These are phyloP conservation scores for Listronotus bonariensis DNA, from an alignment of 1,140 invertebrate species.

Conservation along the genomic window DNA sequence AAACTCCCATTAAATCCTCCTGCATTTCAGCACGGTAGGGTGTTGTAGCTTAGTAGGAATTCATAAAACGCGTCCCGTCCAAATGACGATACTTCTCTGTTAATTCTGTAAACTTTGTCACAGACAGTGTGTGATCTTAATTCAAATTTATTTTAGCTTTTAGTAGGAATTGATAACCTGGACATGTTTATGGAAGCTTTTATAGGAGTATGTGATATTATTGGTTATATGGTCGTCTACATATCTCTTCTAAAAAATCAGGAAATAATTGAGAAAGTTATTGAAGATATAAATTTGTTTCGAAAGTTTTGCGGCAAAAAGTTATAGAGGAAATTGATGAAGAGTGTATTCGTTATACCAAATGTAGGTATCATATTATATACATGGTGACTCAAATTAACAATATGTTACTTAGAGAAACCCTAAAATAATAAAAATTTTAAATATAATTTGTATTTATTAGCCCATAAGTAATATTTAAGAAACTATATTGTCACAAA, in stretches of 20 bases:
- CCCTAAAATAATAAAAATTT: too few relatives aligned
- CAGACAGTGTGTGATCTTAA: too few relatives aligned
- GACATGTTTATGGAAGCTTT: slow-evolving; percentile 17
- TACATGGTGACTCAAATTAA: too few relatives aligned
- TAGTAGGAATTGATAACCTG: slow-evolving; percentile 15
- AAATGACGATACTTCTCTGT: too few relatives aligned
- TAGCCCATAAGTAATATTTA: background rate
- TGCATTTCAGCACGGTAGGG: too few relatives aligned
- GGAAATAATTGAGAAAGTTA: slow-evolving; percentile 12
- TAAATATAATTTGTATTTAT: background rate
- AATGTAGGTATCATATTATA: slow-evolving; percentile 22
- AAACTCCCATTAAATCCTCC: too few relatives aligned
- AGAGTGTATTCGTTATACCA: slow-evolving; percentile 12
- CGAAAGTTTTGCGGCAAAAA: slow-evolving; percentile 8
- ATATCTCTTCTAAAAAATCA: slow-evolving; percentile 16
- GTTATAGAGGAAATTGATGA: slow-evolving; percentile 14
- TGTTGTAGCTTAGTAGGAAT: too few relatives aligned
- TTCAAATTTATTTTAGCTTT: slow-evolving; percentile 6
- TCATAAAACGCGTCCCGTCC: too few relatives aligned
- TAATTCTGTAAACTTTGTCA: too few relatives aligned
- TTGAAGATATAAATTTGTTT: slow-evolving; percentile 25
- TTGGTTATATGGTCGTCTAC: slow-evolving; percentile 12
- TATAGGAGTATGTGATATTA: slow-evolving; percentile 21
- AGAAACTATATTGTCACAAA: too few relatives aligned
- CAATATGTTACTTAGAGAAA: too few relatives aligned